phyloP scores from a whole-genome alignment of 2,888 invertebrate genomes.

The Polymixis lichenea region DNA sequence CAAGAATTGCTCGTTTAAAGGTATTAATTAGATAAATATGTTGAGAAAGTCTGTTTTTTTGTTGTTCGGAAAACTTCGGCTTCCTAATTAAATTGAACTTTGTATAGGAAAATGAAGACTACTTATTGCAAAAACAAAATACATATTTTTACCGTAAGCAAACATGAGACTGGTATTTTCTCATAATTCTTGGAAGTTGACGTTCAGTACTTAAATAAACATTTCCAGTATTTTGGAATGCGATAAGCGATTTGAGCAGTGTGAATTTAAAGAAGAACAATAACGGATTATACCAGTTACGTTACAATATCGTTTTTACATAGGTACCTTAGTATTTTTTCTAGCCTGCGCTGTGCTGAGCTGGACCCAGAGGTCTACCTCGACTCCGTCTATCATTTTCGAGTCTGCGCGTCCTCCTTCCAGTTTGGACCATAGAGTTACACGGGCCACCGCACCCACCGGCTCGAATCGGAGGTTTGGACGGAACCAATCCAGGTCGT shows the following conservation, averaged over 20 bases:
- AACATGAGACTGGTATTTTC: slow-evolving; percentile 4
- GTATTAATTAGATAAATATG: no score
- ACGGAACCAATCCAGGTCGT: not conserved
- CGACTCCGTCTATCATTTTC: not conserved
- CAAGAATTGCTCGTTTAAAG: no score
- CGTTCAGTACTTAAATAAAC: slow-evolving; percentile 44
- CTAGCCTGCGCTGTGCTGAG: not conserved
- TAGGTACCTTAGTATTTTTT: not conserved
- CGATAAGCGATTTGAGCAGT: slow-evolving; percentile 35
- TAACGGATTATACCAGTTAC: not conserved
- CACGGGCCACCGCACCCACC: no score
- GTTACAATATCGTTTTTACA: not conserved
- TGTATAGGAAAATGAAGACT: no score
- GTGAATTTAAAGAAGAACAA: slow-evolving; percentile 45
- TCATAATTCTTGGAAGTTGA: slow-evolving; percentile 23
- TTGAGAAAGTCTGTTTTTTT: no score
- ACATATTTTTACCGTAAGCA: slow-evolving; percentile 14
- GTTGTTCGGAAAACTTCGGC: no score
- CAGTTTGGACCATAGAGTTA: not conserved
- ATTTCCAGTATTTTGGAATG: slow-evolving; percentile 47
- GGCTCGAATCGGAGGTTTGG: not conserved
- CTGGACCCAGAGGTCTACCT: not conserved
- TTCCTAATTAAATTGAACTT: no score
- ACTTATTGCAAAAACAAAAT: not conserved
- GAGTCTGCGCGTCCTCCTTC: not conserved